phyloP scores from a whole-genome alignment of 2,888 invertebrate species.

The Willowsia nigromaculata region DNA sequence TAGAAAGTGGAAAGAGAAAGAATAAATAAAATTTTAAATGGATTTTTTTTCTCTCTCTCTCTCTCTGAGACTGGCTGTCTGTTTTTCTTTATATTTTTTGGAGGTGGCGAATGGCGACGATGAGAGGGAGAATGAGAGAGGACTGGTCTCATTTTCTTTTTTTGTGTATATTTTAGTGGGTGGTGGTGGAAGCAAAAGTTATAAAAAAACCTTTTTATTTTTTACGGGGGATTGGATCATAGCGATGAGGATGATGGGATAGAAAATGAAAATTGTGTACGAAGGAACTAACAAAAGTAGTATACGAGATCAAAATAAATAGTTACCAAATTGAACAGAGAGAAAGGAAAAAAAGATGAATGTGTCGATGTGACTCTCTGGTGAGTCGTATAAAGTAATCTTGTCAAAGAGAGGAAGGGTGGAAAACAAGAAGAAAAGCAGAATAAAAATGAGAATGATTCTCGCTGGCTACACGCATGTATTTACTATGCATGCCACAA shows the following conservation, averaged over 20 bases:
- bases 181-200: not conserved
- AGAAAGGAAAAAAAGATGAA: conserved; percentile 9
- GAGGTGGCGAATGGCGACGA: not conserved
- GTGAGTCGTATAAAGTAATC: conserved; percentile 48
- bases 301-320: conserved; percentile 16
- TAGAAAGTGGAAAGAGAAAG: conserved; percentile 7
- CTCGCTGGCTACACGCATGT: not conserved
- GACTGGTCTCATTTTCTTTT: not conserved
- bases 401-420: not conserved
- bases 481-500: not conserved
- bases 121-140: not conserved
- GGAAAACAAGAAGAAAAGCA: not conserved
- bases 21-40: conserved; percentile 52
- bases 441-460: not conserved
- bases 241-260: not conserved
- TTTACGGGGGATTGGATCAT: not conserved
- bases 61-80: not conserved
- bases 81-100: conserved; percentile 8
- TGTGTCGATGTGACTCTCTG: conserved; percentile 52
- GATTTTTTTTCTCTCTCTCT: conserved; percentile 34
- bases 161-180: not conserved
- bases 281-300: not conserved
- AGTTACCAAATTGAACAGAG: conserved; percentile 19
- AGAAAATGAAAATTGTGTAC: not conserved
- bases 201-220: conserved; percentile 34